Evolutionary conservation across 2,888 invertebrate genomes (phyloP).

Genomic region (Holacanthella duospinosa): DNA sequence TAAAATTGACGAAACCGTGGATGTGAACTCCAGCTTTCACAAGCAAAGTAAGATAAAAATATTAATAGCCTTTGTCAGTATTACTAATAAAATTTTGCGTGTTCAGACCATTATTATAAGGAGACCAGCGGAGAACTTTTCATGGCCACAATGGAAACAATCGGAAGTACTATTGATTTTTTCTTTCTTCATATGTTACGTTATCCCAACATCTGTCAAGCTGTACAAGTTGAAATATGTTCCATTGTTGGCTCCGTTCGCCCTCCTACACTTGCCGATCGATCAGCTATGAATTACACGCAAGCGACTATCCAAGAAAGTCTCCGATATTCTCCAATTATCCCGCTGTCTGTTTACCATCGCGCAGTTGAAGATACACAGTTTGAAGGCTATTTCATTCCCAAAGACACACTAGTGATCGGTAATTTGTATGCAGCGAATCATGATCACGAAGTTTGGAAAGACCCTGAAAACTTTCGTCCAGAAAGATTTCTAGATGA

Average conservation of each 20-base stretch:
- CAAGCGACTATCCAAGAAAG: neutral
- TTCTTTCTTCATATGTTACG: neutral
- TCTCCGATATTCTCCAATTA: neutral
- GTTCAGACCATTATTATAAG: neutral
- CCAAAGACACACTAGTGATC: no score
- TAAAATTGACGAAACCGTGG: no score
- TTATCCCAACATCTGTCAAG: neutral
- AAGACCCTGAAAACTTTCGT: neutral
- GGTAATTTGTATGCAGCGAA: neutral
- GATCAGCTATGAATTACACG: neutral
- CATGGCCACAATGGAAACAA: neutral
- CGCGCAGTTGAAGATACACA: neutral
- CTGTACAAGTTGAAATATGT: neutral
- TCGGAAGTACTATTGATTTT: no score
- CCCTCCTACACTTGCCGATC: neutral
- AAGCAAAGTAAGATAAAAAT: no score
- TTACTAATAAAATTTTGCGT: no score
- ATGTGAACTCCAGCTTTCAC: no score
- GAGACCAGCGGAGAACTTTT: neutral
- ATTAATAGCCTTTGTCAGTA: no score
- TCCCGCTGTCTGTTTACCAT: neutral
- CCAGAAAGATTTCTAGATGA: neutral
- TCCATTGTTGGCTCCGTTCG: neutral
- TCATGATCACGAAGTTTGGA: neutral
- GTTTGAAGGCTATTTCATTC: neutral